Evolutionary conservation across 2,888 invertebrate species (phyloP), one percentile per base, ranked within the genome.

Genomic region (Drosophila neutralis): DNA sequence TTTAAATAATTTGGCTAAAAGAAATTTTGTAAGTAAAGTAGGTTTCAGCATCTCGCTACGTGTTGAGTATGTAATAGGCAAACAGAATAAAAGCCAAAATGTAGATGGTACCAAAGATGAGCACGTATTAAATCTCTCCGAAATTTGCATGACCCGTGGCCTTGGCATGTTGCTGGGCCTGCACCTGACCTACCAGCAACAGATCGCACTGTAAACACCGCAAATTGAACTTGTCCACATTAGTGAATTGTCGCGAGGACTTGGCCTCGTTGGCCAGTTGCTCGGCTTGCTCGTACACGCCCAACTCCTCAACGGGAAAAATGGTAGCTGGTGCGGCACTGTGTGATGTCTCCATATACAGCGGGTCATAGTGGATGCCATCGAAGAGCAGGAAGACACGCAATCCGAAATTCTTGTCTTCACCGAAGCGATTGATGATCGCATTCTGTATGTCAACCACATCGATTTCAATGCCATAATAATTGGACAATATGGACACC

Each of bases 301-400:
- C 94, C 77, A 95, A 94, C 91, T 98, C 97, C 82, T 95, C 95
- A 0, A 95, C 94, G 0, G 96, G 95, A 91, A 98, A 98, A 72
- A 97, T 95, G 5, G 98, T 98, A 93, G 96, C 95, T 27, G 95
- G 96, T 52, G 94, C 94, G 59, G 95, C 95, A 77, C 95, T 96
- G 96, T 97, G 92, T n/a, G 91, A 93, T 5, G 96, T 95, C 93
- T 98, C 98, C 93, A 98, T 94, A 91, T 97, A 97, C 15, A 99
- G 93, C 0, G 98, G 98, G 93, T 99, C 99, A 91, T 99, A 99
- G 93, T 99, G 99, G 60, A 98, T 98, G 24, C 98, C 98, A 93
- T 98, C 98, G 92, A 98, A 99, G 59, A 98, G 94, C 7, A 99
- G 94, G 91, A 98, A 97, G 5, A 98, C 97, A 86, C 98, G 93